Evolutionary conservation across 2,113 vertebrate genomes (phyloP), one percentile per base, ranked within the genome.

Genomic region (Ptychochromis oligacanthus): DNA sequence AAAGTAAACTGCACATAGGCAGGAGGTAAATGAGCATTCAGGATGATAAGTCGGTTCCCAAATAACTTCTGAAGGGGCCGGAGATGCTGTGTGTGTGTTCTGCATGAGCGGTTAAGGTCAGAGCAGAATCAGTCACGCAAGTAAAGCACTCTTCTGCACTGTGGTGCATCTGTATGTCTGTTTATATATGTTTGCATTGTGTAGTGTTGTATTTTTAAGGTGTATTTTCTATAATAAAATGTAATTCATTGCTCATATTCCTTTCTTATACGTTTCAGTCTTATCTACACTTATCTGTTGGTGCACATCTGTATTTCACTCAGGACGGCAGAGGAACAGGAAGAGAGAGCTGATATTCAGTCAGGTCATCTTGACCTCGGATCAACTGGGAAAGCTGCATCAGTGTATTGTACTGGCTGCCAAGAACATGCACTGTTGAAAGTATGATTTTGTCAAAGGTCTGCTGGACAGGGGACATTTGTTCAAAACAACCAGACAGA

Each of bases 1-100:
- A 91, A 82, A 80, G 81, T 77, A 55, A 92, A 86, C 70, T 36
- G 67, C 77, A 57, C 77, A 86, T 2, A 17, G 57, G 55, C 38
- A 36, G 74, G 77, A 61, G 46, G 83, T 85, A 93, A 93, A 93
- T 58, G 84, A 92, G 77, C 75, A 84, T 85, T 91, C 79, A 86
- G 79, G 87, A 88, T 91, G 92, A 93, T 88, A 89, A 90, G 91
- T 92, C 38, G 81, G 88, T 93, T 84, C 87, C 75, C 80, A 94
- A 93, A 94, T 93, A 79, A 56, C 38, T 91, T 83, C 74, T 85
- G 89, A 94, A 91, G 80, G 86, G 83, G 78, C 81, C 0, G 18
- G 55, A 34, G 54, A 87, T 54, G 78, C 40, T 7, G 28, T 14
- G 60, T 7, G 28, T 14, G 60, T 40, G 80, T 64, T 92, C 87